These are phyloP conservation scores for Anseranas semipalmata DNA, from an alignment of 2,113 vertebrate species.

Conservation along the genomic window DNA sequence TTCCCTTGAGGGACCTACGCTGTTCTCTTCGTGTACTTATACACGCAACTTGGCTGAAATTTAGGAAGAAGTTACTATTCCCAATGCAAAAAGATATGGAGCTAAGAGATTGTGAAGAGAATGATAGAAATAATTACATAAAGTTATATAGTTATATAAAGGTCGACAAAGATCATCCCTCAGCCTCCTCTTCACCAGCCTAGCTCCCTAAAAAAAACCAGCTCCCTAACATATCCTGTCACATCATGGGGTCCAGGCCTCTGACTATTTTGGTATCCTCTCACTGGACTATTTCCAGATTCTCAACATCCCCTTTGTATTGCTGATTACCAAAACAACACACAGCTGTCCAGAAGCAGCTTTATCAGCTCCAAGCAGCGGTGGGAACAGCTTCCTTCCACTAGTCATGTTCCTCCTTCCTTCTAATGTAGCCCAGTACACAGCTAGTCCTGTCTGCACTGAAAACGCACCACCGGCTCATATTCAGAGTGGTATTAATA, in stretches of 20 bases:
- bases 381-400: neutral
- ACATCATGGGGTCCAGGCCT: neutral
- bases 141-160: too few species aligned
- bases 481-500: neutral
- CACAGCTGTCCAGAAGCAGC: neutral
- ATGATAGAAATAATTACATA: too few species aligned
- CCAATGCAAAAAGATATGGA: neutral
- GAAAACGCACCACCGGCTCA: neutral
- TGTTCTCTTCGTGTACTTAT: neutral
- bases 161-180: rapidly evolving
- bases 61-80: neutral
- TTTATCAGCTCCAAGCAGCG: neutral
- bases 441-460: neutral
- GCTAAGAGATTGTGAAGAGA: neutral
- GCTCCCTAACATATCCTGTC: neutral
- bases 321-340: neutral
- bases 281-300: neutral
- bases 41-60: neutral
- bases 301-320: neutral
- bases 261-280: neutral
- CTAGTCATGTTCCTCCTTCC: neutral
- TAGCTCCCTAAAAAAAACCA: neutral
- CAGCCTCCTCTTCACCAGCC: neutral
- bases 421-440: neutral
- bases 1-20: neutral